phyloP scores from a whole-genome alignment of 1,140 invertebrate genomes.

The Goniozus legneri region DNA sequence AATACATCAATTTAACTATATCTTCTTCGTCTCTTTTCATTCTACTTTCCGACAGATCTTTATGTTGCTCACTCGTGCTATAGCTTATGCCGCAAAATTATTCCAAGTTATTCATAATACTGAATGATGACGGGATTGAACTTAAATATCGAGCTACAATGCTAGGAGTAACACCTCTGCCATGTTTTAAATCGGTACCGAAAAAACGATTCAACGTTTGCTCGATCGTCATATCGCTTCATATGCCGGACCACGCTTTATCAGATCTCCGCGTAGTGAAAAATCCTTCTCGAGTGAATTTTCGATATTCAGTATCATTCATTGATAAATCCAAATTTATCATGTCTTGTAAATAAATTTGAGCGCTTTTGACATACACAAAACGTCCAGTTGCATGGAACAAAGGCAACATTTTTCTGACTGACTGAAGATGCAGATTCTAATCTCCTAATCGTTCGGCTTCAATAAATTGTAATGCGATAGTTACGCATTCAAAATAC shows the following conservation, averaged over 20 bases:
- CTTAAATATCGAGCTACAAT: constrained; percentile 42
- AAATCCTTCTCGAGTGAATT: constrained; percentile 37
- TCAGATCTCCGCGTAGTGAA: constrained; percentile 43
- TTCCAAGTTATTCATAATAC: too few relatives aligned
- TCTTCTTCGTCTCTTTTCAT: constrained; percentile 39
- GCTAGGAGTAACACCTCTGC: constrained; percentile 37
- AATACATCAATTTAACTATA: constrained; percentile 31
- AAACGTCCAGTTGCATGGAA: constrained; percentile 45
- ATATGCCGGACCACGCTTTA: too few relatives aligned
- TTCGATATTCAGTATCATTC: constrained; percentile 35
- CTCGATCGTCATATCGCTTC: too few relatives aligned
- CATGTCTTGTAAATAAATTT: too few relatives aligned
- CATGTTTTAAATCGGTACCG: constrained; percentile 38
- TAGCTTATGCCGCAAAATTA: constrained; percentile 31
- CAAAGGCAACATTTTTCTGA: constrained; percentile 51
- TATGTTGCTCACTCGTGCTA: too few relatives aligned
- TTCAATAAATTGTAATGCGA: too few relatives aligned
- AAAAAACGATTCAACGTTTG: constrained; percentile 44
- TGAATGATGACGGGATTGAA: constrained; percentile 28
- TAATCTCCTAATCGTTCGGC: too few relatives aligned
- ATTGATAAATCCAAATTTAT: constrained; percentile 27
- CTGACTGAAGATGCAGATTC: too few relatives aligned
- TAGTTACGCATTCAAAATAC: too few relatives aligned
- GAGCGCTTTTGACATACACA: too few relatives aligned
- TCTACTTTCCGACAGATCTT: too few relatives aligned